A percentile compares a stretch with the other conserved stretches of the same genome.
Evolutionary conservation across 2,888 invertebrate genomes (phyloP).

Genomic region (Parnassius mnemosyne): DNA sequence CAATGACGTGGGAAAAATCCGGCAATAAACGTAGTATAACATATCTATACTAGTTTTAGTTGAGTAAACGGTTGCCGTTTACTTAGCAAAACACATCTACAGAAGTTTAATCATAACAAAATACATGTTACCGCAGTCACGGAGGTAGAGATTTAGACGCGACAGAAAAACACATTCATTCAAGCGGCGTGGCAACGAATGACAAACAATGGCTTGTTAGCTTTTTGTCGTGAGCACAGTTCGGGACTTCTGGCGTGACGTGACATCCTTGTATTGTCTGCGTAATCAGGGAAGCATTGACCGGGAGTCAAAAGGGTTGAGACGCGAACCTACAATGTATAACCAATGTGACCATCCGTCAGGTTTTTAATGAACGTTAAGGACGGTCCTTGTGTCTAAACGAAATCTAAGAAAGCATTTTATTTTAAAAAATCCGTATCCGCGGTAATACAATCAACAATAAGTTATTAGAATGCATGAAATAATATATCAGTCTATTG

Average conservation of each 20-base stretch:
- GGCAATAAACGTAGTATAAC: too few relatives aligned
- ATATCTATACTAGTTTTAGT: too few relatives aligned
- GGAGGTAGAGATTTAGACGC: constrained; percentile 31
- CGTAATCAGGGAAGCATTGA: constrained; percentile 65
- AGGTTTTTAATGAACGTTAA: too few relatives aligned
- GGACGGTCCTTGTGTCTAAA: too few relatives aligned
- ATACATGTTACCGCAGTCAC: constrained; percentile 11
- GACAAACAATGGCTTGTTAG: constrained; percentile 74
- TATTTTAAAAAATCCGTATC: too few relatives aligned
- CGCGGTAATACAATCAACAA: too few relatives aligned
- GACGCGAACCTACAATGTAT: constrained; percentile 27
- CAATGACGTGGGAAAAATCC: too few relatives aligned
- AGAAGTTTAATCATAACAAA: constrained; percentile 2
- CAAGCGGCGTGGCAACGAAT: constrained; percentile 42
- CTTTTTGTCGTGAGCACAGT: constrained; percentile 65
- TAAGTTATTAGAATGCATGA: too few relatives aligned
- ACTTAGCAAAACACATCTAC: neutral
- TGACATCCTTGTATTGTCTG: constrained; percentile 70
- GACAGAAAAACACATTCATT: constrained; percentile 33
- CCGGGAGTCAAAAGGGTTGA: constrained; percentile 45
- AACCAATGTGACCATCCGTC: neutral
- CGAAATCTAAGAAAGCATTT: too few relatives aligned
- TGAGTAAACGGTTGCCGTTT: too few relatives aligned
- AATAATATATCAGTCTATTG: too few relatives aligned
- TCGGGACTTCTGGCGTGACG: constrained; percentile 49